Evolutionary conservation across 2,888 invertebrate genomes (phyloP).

Genomic region (Ecdyonurus torrentis): DNA sequence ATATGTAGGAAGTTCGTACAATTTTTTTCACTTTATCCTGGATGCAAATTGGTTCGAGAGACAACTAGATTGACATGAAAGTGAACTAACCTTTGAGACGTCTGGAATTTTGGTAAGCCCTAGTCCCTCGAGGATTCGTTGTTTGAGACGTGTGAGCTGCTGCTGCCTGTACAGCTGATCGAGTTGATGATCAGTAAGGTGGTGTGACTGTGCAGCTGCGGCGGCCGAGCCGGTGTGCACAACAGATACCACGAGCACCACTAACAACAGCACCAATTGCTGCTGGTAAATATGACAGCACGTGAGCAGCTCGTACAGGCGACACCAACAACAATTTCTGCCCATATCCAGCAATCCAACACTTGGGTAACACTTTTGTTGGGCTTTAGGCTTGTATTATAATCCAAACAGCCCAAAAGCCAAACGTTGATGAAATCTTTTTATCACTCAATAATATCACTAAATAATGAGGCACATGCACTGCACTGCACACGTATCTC

Average conservation of each 20-base stretch:
- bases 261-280: background rate
- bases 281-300: background rate
- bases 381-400: no score
- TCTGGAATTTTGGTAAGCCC: slow-evolving; percentile 5
- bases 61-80: no score
- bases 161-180: background rate
- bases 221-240: background rate
- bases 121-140: slow-evolving; percentile 1
- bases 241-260: background rate
- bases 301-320: background rate
- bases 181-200: background rate
- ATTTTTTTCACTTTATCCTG: no score
- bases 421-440: no score
- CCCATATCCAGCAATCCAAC: background rate
- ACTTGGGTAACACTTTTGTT: no score
- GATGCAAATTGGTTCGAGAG: no score
- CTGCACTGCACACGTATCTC: background rate
- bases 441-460: background rate
- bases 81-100: slow-evolving; percentile 6
- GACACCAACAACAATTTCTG: background rate
- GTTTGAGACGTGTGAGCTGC: background rate
- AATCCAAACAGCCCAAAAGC: background rate
- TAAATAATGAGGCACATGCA: background rate
- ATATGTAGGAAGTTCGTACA: no score
- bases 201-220: background rate